These are phyloP conservation scores for Hippocampus mohnikei DNA, from an alignment of 2,113 vertebrate genomes.

Conservation along the genomic window DNA sequence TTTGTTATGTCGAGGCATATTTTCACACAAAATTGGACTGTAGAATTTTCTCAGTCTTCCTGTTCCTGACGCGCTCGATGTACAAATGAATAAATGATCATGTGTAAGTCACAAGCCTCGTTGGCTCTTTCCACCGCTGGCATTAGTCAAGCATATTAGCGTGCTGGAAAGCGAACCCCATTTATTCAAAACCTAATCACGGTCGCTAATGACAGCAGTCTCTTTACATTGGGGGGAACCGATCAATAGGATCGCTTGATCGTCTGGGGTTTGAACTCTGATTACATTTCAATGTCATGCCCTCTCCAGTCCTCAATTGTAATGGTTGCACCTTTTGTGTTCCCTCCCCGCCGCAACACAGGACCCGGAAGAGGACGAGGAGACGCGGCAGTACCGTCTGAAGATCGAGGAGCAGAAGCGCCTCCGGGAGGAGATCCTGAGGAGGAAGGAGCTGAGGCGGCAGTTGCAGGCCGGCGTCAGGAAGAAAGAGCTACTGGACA, in stretches of 20 bases:
- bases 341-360: constrained; percentile 47
- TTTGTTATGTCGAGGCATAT: no score
- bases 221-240: constrained; percentile 48
- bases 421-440: constrained; percentile 89
- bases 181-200: constrained; percentile 83
- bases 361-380: constrained; percentile 91
- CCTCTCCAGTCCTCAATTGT: not conserved
- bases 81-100: not conserved
- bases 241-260: constrained; percentile 40
- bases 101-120: not conserved
- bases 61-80: not conserved
- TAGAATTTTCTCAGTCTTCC: no score
- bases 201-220: constrained; percentile 81
- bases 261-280: constrained; percentile 34
- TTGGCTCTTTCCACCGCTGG: constrained; percentile 1
- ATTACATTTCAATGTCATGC: constrained; percentile 20
- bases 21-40: no score
- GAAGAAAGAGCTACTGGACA: constrained; percentile 88
- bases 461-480: constrained; percentile 93
- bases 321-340: not conserved
- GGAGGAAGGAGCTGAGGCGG: constrained; percentile 86
- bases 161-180: constrained; percentile 72
- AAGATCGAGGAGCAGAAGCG: constrained; percentile 98
- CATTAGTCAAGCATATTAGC: constrained; percentile 61
- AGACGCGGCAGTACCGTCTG: constrained; percentile 87